phyloP scores from a whole-genome alignment of 2,888 invertebrate species.

The Neoscelio sp. region DNA sequence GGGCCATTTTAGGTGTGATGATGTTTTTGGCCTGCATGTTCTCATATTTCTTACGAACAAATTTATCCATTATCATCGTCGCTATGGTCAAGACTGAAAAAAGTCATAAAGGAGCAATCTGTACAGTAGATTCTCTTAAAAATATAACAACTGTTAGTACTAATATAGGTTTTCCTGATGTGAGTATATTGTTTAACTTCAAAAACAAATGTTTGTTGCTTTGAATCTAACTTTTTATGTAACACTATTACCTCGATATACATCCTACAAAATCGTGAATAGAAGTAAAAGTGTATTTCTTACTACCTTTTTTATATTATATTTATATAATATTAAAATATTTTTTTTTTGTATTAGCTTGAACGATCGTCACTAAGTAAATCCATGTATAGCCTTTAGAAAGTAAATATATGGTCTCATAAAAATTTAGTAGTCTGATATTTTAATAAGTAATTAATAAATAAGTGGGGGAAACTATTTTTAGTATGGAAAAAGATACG shows the following conservation, averaged over 20 bases:
- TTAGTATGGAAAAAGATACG: constrained; percentile 78
- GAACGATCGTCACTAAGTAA: no score
- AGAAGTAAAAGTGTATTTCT: no score
- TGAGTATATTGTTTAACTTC: constrained; percentile 64
- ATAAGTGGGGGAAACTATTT: neutral
- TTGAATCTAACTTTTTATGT: no score
- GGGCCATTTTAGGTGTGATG: constrained; percentile 87
- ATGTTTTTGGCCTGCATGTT: constrained; percentile 90
- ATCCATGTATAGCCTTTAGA: no score
- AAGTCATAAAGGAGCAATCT: constrained; percentile 59
- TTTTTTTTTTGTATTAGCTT: no score
- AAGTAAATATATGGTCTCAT: no score
- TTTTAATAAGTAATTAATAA: neutral
- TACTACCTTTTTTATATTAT: no score
- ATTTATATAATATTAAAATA: no score
- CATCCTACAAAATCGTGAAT: no score
- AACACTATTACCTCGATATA: no score
- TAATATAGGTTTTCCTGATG: constrained; percentile 68
- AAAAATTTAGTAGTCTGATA: no score
- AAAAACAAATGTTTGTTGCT: no score
- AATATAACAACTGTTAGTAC: neutral
- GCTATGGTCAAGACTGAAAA: constrained; percentile 77
- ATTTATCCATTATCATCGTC: constrained; percentile 87
- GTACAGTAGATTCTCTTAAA: constrained; percentile 22
- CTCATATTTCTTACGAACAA: constrained; percentile 90